Evolutionary conservation across 2,888 invertebrate genomes (phyloP), one percentile per base, ranked within the genome.

Genomic region (Tipula lateralis): DNA sequence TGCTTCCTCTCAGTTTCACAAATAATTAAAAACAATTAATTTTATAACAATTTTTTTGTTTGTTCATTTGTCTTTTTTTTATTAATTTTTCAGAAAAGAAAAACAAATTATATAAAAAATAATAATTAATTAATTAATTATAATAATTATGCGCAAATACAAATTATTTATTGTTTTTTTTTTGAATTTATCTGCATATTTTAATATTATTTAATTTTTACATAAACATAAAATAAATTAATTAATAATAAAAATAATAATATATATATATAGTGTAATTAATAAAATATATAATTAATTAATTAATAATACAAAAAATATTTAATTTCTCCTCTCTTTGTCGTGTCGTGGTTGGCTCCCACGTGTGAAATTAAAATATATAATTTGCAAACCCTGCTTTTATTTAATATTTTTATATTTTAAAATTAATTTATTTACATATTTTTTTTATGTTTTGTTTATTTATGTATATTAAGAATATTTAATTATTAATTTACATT

Each of bases 71-170:
- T 66, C 66, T 66, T 66, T 19, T 19, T 32, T 66, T 66, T 66
- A 66, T 66, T 66, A 66, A 66, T 66, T 66, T 66, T 66, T 66
- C 66, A 66, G 66, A 66, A 66, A 66, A 66, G 66, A 66, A 66
- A 66, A 66, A 7, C 24, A 66, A 24, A 19, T 66, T 24, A 24
- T 24, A 50, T 66, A 24, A 24, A 50, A 50, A 9, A 66, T 19
- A 24, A 66, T 66, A 66, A 66, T 39, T 66, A 66, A 66, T 12
- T 66, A 66, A 66, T 66, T 66, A 66, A 50, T 50, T 66, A 66
- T 66, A 66, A 66, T 66, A 66, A 24, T 66, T 66, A 66, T 9
- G 7, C 66, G 19, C n/a, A 32, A 44, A 66, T 24, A 66, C 66
- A 66, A 66, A 66, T 66, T 66, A 66, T 24, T 66, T 66, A 24